Base-by-base conservation (phyloP, 1,140 invertebrate genomes). In the Papilio glaucus region DNA sequence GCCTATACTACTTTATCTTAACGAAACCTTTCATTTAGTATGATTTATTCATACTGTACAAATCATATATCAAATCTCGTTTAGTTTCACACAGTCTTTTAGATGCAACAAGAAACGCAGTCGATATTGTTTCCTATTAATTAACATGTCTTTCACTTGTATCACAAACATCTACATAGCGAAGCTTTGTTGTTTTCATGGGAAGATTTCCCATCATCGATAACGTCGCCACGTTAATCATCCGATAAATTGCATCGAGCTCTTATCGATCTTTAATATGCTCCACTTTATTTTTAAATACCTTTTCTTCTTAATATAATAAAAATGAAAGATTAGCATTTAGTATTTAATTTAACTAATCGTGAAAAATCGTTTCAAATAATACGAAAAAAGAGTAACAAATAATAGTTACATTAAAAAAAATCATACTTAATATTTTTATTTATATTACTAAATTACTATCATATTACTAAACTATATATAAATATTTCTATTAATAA, bases 201-300 rank as follows among this genome's bases (percentile, higher is more conserved):
- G 15, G 62, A 65, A 65, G 7, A 65, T 65, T 65, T 65, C 62
- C 62, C 62, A 65, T 12, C 62, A 39, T 65, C 39, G 49, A 37
- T 39, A 15, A 41, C 62, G 37, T 65, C 62, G 37, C 18, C 37
- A 39, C 5, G 15, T 65, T 21, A 39, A 65, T 65, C 49, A 57
- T 26, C 49, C 49, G 49, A 26, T 57, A 26, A 57, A 57, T 53
- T 53, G 18, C 45, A 26, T 49, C 9, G 29, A 33, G 45, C 18
- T 26, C 49, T 57, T 57, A 57, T 57, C 49, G 49, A 57, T 57
- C 24, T 57, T 21, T 57, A 57, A 57, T 57, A 57, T 10, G 49
- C 10, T 24, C 49, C 21, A 57, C 24, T 57, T 49, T 26, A 33
- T 33, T 33, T 33, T 33, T 33, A 3, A 33, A 57, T 9, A 57